Conservation (phyloP, 2,113 vertebrate species). For the Rutilus rutilus region DNA sequence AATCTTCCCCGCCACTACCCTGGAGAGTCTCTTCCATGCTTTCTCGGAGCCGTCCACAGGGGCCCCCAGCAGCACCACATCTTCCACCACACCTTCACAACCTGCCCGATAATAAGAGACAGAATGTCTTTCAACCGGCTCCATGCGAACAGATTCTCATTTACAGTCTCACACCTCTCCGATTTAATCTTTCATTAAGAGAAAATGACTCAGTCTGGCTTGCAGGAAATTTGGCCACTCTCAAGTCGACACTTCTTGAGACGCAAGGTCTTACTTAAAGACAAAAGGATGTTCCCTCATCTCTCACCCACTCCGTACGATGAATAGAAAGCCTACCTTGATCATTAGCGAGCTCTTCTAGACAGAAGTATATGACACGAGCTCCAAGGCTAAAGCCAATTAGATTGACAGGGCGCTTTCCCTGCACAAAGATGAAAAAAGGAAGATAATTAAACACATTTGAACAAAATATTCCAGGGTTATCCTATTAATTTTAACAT, state of each 20-base stretch:
- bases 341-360: conserved; percentile 92
- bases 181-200: conserved; percentile 26
- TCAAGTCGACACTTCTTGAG: neutral
- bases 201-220: neutral
- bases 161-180: conserved; percentile 33
- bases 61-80: conserved; percentile 89
- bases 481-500: no score
- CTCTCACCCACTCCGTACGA: neutral
- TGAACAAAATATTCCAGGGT: neutral
- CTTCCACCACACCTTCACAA: conserved; percentile 89
- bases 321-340: conserved; percentile 76
- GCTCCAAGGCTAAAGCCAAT: conserved; percentile 97
- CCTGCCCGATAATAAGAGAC: conserved; percentile 69
- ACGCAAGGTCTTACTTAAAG: neutral
- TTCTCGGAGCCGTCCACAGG: conserved; percentile 92
- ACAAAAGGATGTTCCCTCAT: neutral
- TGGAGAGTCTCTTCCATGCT: conserved; percentile 84
- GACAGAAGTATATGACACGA: conserved; percentile 96
- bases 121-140: conserved; percentile 17
- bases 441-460: conserved; percentile 20
- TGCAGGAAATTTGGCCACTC: neutral
- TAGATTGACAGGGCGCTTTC: conserved; percentile 89
- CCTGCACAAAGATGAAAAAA: conserved; percentile 71
- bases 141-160: conserved; percentile 27
- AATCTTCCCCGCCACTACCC: conserved; percentile 90